Percentiles rank a stretch among this genome's conserved stretches.
Conservation (phyloP, 2,888 invertebrate species). For the Caradrina kadenii region DNA sequence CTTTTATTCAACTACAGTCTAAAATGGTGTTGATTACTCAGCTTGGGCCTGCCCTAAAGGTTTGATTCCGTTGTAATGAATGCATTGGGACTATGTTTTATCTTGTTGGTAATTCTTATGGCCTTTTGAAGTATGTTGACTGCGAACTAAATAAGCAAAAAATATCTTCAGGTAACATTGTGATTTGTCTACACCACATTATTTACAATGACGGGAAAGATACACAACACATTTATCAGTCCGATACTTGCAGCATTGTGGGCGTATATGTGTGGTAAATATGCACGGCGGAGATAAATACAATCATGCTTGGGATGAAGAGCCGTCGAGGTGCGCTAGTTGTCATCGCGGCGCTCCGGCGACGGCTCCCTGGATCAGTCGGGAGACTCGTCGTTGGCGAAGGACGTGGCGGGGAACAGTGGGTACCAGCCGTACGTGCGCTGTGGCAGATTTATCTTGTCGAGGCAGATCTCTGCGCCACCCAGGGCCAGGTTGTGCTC, state of each 20-base stretch:
- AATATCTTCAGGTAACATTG: slow-evolving; percentile 25
- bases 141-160: slow-evolving; percentile 29
- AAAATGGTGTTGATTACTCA: slow-evolving; percentile 65
- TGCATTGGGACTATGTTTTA: slow-evolving; percentile 7
- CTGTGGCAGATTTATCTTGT: slow-evolving; percentile 94
- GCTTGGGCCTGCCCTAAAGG: slow-evolving; percentile 54
- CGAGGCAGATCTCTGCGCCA: slow-evolving; percentile 96
- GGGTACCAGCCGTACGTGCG: slow-evolving; percentile 97
- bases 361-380: slow-evolving; percentile 90
- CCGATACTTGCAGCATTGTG: slow-evolving; percentile 59
- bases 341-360: slow-evolving; percentile 85
- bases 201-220: slow-evolving; percentile 61
- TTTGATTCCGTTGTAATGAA: slow-evolving; percentile 17
- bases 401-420: slow-evolving; percentile 96
- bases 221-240: slow-evolving; percentile 51
- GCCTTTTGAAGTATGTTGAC: not conserved
- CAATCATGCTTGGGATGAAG: slow-evolving; percentile 43
- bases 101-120: slow-evolving; percentile 14
- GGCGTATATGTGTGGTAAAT: slow-evolving; percentile 43
- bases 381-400: slow-evolving; percentile 92
- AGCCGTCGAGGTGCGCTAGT: slow-evolving; percentile 83
- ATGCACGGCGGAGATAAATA: slow-evolving; percentile 58
- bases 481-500: slow-evolving; percentile 95
- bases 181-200: slow-evolving; percentile 35
- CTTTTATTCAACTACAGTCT: slow-evolving; percentile 72